phyloP scores from a whole-genome alignment of 2,888 invertebrate species.

The Cerastis rubricosa region DNA sequence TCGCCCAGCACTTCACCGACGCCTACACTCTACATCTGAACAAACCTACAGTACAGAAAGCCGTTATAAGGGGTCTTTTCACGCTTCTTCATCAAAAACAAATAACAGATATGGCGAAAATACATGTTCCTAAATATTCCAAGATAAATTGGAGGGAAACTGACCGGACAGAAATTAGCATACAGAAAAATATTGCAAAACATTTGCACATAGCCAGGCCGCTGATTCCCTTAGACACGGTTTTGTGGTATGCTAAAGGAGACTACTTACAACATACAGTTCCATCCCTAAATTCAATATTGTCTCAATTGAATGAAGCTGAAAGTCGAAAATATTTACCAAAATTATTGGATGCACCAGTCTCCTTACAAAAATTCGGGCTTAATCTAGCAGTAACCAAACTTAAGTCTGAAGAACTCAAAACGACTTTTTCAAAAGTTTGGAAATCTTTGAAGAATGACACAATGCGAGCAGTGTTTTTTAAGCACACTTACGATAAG shows the following conservation, averaged over 20 bases:
- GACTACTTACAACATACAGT: slow-evolving; percentile 82
- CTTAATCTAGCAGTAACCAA: slow-evolving; percentile 69
- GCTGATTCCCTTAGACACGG: slow-evolving; percentile 70
- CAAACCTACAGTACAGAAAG: slow-evolving; percentile 70
- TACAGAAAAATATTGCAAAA: slow-evolving; percentile 80
- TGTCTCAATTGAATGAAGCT: slow-evolving; percentile 73
- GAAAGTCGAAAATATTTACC: slow-evolving; percentile 69
- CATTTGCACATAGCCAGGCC: slow-evolving; percentile 80
- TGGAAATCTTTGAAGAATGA: no score
- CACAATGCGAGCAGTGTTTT: no score
- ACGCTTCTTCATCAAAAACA: slow-evolving; percentile 72
- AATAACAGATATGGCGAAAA: slow-evolving; percentile 70
- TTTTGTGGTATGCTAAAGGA: slow-evolving; percentile 80
- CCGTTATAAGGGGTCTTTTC: slow-evolving; percentile 73
- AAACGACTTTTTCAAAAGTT: no score
- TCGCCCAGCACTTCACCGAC: slow-evolving; percentile 72
- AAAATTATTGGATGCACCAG: slow-evolving; percentile 74
- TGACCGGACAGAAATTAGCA: slow-evolving; percentile 72
- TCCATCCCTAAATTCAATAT: slow-evolving; percentile 78
- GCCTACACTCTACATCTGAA: slow-evolving; percentile 70
- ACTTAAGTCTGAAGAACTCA: no score
- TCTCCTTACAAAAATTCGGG: slow-evolving; percentile 79
- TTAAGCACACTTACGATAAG: no score
- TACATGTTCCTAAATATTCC: slow-evolving; percentile 74
- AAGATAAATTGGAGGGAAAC: slow-evolving; percentile 79